Base-by-base conservation (phyloP, 2,888 invertebrate species). In the Anaspis maculata region DNA sequence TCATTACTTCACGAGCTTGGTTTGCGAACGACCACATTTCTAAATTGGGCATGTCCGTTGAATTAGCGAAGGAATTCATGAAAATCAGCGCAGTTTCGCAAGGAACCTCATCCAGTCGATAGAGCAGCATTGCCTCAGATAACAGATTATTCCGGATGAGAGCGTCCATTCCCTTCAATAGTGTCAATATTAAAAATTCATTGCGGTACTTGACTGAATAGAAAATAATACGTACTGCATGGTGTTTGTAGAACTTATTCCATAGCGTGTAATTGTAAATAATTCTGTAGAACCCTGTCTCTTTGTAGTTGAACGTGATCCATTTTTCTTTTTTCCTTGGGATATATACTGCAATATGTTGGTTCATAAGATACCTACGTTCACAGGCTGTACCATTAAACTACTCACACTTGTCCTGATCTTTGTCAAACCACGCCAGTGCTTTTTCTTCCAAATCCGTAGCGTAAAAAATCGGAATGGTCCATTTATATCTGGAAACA, bases 281-380 rank as follows among this genome's bases (percentile, higher is more conserved):
- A 0, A 90, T 86, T 34, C 87, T 72, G 61, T 87, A 92, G 60
- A 81, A 89, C 1, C 91, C 91, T 11, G 79, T 71, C 68, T 88
- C 84, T 46, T 82, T 71, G 42, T 75, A 76, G 59, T 92, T 92
- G 22, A 91, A 69, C 64, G 91, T 89, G 10, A 90, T 62, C 83
- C 85, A 87, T 1, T 67, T 67, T 3, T 65, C 62, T 3, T 60
- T 52, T 23, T 63, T 45, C 2, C 71, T 45, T 1, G 64, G 62
- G 9, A 82, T 53, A 28, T 55, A 64, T 12, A 77, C 77, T 77
- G 13, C 22, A 27, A 33, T n/a, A n/a, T n/a, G n/a, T n/a, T n/a
- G n/a, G n/a, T n/a, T n/a, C n/a, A n/a, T n/a, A n/a, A n/a, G n/a
- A n/a, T n/a, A n/a, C n/a, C n/a, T n/a, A n/a, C n/a, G n/a, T n/a